These are phyloP conservation scores for Achlya flavicornis DNA, from an alignment of 2,888 invertebrate species.

Conservation along the genomic window DNA sequence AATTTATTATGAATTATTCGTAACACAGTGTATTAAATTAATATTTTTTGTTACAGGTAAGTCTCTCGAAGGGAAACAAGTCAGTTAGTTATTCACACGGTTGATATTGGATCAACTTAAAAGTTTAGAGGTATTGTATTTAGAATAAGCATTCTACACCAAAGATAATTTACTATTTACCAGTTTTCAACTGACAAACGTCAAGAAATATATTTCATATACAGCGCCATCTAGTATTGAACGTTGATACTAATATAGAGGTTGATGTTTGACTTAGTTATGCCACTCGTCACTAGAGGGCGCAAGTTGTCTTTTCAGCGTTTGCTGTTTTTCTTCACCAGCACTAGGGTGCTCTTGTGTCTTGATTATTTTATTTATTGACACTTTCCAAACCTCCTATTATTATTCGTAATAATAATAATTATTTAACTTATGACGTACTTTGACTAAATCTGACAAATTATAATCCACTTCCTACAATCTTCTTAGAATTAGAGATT, in stretches of 20 bases:
- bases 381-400: not conserved
- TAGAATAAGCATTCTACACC: not conserved
- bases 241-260: slow-evolving; percentile 14
- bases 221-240: slow-evolving; percentile 53
- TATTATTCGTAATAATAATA: too few relatives aligned
- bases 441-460: too few relatives aligned
- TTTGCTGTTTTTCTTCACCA: not conserved
- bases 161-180: not conserved
- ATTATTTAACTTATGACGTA: too few relatives aligned
- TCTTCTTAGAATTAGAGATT: not conserved
- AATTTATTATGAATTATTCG: too few relatives aligned
- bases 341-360: not conserved
- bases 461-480: not conserved
- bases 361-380: not conserved
- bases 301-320: slow-evolving; percentile 14
- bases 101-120: not conserved
- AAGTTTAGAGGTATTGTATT: not conserved
- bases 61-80: slow-evolving; percentile 16
- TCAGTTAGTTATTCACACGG: not conserved
- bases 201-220: slow-evolving; percentile 10
- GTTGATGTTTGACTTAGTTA: slow-evolving; percentile 21
- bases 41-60: slow-evolving; percentile 44
- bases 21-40: too few relatives aligned
- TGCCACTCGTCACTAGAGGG: slow-evolving; percentile 40
- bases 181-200: too few relatives aligned